A percentile compares a stretch with the other conserved stretches of the same genome.
phyloP scores from a whole-genome alignment of 1,140 invertebrate genomes.

The Zaprionus gabonicus region DNA sequence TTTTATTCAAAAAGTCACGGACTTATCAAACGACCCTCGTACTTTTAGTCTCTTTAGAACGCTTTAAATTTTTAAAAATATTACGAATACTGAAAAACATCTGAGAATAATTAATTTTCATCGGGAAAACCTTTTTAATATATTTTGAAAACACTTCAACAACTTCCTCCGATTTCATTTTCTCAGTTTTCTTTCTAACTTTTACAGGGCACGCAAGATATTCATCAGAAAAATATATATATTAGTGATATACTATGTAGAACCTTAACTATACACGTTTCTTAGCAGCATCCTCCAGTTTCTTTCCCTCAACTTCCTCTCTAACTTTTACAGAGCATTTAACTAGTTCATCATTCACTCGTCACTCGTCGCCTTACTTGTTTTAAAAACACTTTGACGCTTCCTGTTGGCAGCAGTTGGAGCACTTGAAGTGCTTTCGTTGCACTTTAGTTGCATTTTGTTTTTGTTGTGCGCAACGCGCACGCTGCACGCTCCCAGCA shows the following conservation, averaged over 20 bases:
- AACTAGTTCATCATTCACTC: neutral
- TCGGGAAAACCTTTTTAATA: neutral
- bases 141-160: too few relatives aligned
- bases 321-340: slow-evolving; percentile 4
- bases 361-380: neutral
- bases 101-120: too few relatives aligned
- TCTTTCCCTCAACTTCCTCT: neutral
- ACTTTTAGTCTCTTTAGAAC: neutral
- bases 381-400: slow-evolving; percentile 53
- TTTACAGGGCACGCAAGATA: slow-evolving; percentile 9
- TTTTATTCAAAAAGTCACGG: too few relatives aligned
- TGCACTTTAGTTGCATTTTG: slow-evolving; percentile 68
- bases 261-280: too few relatives aligned
- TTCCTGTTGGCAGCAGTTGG: slow-evolving; percentile 44
- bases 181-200: neutral
- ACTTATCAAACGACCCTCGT: too few relatives aligned
- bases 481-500: slow-evolving; percentile 54
- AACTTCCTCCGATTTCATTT: neutral
- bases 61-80: neutral
- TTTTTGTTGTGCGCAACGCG: slow-evolving; percentile 56
- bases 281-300: neutral
- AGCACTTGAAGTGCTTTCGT: slow-evolving; percentile 59
- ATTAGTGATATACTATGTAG: too few relatives aligned
- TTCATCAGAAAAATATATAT: neutral
- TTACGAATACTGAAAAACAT: too few relatives aligned